Evolutionary conservation across 2,888 invertebrate genomes (phyloP).

Genomic region (Tetrapedia diversipes): DNA sequence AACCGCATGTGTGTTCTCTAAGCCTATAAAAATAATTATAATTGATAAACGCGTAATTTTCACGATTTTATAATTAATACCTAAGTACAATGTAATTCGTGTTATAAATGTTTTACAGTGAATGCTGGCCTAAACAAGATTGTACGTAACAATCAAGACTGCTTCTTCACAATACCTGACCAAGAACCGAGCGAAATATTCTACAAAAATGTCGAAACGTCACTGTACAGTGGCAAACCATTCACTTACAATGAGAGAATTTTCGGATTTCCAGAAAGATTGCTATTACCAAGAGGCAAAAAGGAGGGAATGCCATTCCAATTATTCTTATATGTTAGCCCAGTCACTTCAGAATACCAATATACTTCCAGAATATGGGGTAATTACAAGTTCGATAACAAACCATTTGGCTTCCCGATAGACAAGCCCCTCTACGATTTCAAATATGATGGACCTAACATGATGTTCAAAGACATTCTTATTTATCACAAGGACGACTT

Average conservation of each 20-base stretch:
- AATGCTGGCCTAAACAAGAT: conserved; percentile 87
- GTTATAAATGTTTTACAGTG: conserved; percentile 77
- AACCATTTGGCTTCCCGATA: conserved; percentile 89
- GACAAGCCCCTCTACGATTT: conserved; percentile 86
- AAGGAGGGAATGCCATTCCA: conserved; percentile 87
- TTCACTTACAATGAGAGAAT: conserved; percentile 82
- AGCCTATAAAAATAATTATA: neutral
- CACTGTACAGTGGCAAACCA: conserved; percentile 83
- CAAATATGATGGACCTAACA: conserved; percentile 87
- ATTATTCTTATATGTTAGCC: conserved; percentile 86
- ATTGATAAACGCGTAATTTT: too few species aligned
- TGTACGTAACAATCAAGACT: conserved; percentile 87
- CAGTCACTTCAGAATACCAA: conserved; percentile 83
- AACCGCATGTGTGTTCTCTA: too few species aligned
- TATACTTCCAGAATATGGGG: conserved; percentile 82
- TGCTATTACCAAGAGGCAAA: conserved; percentile 89
- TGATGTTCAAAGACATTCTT: conserved; percentile 86
- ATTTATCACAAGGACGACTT: conserved; percentile 86
- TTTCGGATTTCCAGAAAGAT: conserved; percentile 88
- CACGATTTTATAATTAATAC: neutral
- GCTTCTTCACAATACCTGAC: conserved; percentile 86
- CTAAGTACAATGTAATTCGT: neutral
- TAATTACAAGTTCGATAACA: conserved; percentile 84
- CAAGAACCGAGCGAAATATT: conserved; percentile 76
- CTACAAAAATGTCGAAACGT: conserved; percentile 72